Evolutionary conservation across 2,888 invertebrate genomes (phyloP), one percentile per base, ranked within the genome.

Genomic region (Cactoblastis cactorum): DNA sequence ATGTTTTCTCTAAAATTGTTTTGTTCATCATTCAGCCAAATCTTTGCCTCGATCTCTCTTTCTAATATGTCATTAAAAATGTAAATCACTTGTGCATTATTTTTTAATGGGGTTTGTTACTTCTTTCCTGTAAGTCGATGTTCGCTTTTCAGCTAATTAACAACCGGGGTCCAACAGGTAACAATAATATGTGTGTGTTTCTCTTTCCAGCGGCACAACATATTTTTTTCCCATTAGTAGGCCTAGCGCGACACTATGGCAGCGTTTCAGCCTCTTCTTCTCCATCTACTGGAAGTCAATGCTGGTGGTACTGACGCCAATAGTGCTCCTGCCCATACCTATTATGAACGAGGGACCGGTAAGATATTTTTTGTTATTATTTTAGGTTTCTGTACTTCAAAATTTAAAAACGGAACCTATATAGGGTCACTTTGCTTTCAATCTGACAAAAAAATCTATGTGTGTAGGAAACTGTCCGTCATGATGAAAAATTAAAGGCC

Each of bases 231-330:
- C 84, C 52, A 81, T 74, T 61, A 70, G 70, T 54, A 77, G 81
- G 32, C 73, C 83, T 0, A 78, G 72, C 47, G 85, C 89, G 1
- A 70, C 89, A 22, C 15, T 82, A 57, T 59, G 76, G 50, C 86
- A 85, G 55, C 65, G 89, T 55, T 53, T 88, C 28, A 68, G 65
- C 5, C 60, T 90, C 33, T 94, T 94, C 69, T 62, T 93, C 3
- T 75, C 85, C 32, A 90, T 94, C 55, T 95, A 95, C 71, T 96
- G 96, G 96, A 93, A 92, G 69, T 92, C 94, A 1, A 63, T 95
- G 0, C 88, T 95, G 50, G 92, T 95, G 24, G 85, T 95, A 19
- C 50, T 94, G 19, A 93, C 93, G 63, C 96, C 96, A 0, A 59
- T 96, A 3, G 51, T 93, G 9, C 83, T 95, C 19, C 79, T 95